A percentile compares a stretch with the other conserved stretches of the same genome.
Conservation (phyloP, 2,113 vertebrate genomes). For the rabbit (Oryctolagus cuniculus) region mOryCun1.1 NC_091448.1:22743501-22744000, state of each 20-base stretch:
- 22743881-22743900: background rate
- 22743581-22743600: conserved; percentile 6
- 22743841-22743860: background rate
- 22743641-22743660: background rate
- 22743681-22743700: background rate
- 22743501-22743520: background rate
- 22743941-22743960: background rate
- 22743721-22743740: background rate
- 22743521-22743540: background rate
- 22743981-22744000: background rate
- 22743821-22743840: background rate
- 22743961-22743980: background rate
- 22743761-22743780: background rate
- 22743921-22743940: background rate
- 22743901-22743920: background rate
- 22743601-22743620: background rate
- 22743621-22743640: background rate
- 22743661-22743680: background rate
- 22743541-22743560: background rate
- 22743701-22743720: background rate
- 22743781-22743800: background rate
- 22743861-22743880: too few relatives aligned
- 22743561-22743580: background rate
- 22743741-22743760: background rate
- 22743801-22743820: background rate